Base-by-base conservation (phyloP, 2,113 vertebrate genomes). In the Toxotes jaculatrix region DNA sequence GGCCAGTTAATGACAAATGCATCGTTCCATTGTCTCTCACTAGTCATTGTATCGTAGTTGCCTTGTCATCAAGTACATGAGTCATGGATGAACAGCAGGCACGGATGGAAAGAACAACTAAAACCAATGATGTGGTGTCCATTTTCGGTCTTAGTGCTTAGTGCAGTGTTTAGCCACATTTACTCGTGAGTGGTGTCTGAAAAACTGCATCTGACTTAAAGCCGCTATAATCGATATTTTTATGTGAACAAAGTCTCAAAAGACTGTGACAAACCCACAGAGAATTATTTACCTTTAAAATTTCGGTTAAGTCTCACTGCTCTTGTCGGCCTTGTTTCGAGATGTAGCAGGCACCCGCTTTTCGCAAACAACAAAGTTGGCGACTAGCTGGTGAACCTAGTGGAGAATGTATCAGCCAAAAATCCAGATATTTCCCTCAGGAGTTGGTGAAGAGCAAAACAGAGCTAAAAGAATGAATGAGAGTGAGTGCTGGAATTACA, bases 21-120 rank as follows among this genome's bases (percentile, higher is more conserved):
- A 45, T 79, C 69, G 32, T 56, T 82, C 63, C 76, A 61, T 55
- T 80, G 76, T 85, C 66, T 77, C 86, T 62, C 70, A 51, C 64
- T 43, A 14, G 60, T 81, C n/a, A 59, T 5, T 62, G 64, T 70
- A 34, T 55, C 61, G 43, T 57, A 38, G 75, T 51, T 64, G 68
- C 36, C 47, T 57, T 69, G 47, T 78, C 56, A 73, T 27, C 27
- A 1, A 27, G 1, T 59, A 43, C 47, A 7, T 77, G 68, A 60
- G 23, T 80, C 60, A 53, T 10, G 14, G 67, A 62, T 70, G 68
- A 82, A 67, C 34, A 23, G 42, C 32, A 66, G 63, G n/a, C 1
- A 23, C 68, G 17, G 71, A 77, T 68, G 61, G n/a, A 75, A 68
- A 66, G 16, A 67, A 17, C 27, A 6, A 42, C 47, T 74, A 76